These are phyloP conservation scores for Baccha elongata DNA, from an alignment of 2,888 invertebrate genomes.

Conservation along the genomic window DNA sequence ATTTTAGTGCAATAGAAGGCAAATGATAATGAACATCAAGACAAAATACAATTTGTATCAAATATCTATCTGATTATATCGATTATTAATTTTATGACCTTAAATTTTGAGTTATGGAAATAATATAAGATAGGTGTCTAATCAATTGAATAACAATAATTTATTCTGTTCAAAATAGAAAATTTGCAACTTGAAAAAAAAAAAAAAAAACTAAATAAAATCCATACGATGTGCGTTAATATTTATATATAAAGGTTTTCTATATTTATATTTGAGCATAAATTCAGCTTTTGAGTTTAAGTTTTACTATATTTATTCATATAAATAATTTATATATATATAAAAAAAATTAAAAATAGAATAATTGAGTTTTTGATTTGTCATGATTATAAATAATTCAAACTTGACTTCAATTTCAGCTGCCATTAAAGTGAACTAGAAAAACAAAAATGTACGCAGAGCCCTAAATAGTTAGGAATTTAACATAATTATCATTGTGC, in stretches of 20 bases:
- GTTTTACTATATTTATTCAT: slow-evolving; percentile 54
- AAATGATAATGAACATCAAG: no score
- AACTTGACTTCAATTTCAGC: slow-evolving; percentile 52
- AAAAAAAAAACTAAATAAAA: slow-evolving; percentile 3
- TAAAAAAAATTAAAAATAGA: neutral
- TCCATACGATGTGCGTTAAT: slow-evolving; percentile 10
- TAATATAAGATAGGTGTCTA: slow-evolving; percentile 53
- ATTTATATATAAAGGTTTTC: slow-evolving; percentile 42
- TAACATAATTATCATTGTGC: slow-evolving; percentile 45
- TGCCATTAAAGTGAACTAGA: slow-evolving; percentile 40
- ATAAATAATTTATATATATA: slow-evolving; percentile 30
- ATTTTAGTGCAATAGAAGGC: no score
- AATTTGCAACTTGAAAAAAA: neutral
- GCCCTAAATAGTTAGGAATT: neutral
- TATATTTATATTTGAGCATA: slow-evolving; percentile 63
- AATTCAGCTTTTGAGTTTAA: slow-evolving; percentile 57
- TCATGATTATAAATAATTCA: slow-evolving; percentile 57
- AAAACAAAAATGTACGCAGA: slow-evolving; percentile 10
- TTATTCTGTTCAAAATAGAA: slow-evolving; percentile 34
- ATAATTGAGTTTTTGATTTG: slow-evolving; percentile 26
- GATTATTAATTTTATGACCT: no score
- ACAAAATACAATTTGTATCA: no score
- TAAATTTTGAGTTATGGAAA: no score
- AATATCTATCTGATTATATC: no score
- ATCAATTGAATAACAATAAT: neutral